Conservation (phyloP, 2,797 vertebrate genomes). For the Epinephelus malabaricus region DNA sequence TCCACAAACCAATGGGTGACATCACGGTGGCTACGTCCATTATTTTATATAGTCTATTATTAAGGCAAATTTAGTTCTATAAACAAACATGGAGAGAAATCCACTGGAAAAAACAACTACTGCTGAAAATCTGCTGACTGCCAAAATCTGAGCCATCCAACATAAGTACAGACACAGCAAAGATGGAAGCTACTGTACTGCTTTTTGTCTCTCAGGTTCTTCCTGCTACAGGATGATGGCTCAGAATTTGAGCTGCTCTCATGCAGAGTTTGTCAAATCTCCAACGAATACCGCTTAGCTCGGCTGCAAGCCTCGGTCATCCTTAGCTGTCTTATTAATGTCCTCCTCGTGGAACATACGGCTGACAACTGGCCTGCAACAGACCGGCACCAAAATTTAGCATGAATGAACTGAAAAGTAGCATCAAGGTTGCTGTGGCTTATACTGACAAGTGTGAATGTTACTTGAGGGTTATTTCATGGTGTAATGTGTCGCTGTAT, state of each 20-base stretch:
- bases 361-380: slow-evolving; percentile 42
- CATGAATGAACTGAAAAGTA: slow-evolving; percentile 50
- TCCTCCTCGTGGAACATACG: slow-evolving; percentile 26
- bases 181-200: background rate
- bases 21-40: too few species aligned
- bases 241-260: slow-evolving; percentile 23
- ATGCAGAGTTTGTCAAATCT: slow-evolving; percentile 44
- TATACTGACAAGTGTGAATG: slow-evolving; percentile 56
- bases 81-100: background rate
- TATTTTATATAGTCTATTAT: too few species aligned
- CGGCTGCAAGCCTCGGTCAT: slow-evolving; percentile 25
- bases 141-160: background rate
- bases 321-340: slow-evolving; percentile 57
- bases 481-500: slow-evolving; percentile 41
- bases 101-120: background rate
- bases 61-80: too few species aligned
- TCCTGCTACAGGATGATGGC: slow-evolving; percentile 23
- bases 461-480: slow-evolving; percentile 51
- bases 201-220: slow-evolving; percentile 10
- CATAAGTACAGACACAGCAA: background rate
- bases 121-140: background rate
- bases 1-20: too few species aligned
- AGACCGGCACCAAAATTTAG: slow-evolving; percentile 18
- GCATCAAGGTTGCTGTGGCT: slow-evolving; percentile 42
- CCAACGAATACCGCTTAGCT: slow-evolving; percentile 27